Percentiles rank a stretch among this genome's conserved stretches.
Evolutionary conservation across 2,797 vertebrate species (phyloP).

Genomic region (Cyclopterus lumpus): DNA sequence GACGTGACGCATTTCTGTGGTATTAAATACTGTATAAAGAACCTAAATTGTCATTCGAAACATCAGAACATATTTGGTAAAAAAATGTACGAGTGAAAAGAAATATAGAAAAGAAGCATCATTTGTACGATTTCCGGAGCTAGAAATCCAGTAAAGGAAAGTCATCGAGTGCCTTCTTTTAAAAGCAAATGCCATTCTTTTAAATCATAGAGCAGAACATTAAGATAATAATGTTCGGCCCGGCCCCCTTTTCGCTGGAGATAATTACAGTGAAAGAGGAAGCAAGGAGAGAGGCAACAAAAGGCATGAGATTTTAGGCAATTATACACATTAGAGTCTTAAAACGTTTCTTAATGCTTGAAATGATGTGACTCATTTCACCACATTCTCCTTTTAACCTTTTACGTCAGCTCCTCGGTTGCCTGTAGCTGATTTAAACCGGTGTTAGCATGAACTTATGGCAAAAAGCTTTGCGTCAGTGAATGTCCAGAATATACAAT

Average conservation of each 20-base stretch:
- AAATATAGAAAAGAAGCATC: background rate
- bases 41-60: background rate
- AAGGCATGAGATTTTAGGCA: conserved; percentile 4
- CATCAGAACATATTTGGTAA: background rate
- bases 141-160: background rate
- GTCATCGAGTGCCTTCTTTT: background rate
- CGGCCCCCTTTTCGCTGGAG: background rate
- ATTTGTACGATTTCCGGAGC: background rate
- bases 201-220: background rate
- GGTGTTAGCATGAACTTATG: background rate
- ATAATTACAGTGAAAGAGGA: conserved; percentile 19
- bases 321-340: background rate
- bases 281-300: background rate
- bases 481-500: background rate
- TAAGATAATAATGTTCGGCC: conserved; percentile 18
- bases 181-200: background rate
- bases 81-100: background rate
- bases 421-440: background rate
- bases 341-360: conserved; percentile 16
- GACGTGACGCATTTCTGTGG: background rate
- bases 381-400: background rate
- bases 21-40: background rate
- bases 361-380: conserved; percentile 21
- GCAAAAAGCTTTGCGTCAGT: background rate
- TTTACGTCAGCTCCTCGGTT: background rate